Evolutionary conservation across 1,140 invertebrate species (phyloP).

Genomic region (Tribolium madens): DNA sequence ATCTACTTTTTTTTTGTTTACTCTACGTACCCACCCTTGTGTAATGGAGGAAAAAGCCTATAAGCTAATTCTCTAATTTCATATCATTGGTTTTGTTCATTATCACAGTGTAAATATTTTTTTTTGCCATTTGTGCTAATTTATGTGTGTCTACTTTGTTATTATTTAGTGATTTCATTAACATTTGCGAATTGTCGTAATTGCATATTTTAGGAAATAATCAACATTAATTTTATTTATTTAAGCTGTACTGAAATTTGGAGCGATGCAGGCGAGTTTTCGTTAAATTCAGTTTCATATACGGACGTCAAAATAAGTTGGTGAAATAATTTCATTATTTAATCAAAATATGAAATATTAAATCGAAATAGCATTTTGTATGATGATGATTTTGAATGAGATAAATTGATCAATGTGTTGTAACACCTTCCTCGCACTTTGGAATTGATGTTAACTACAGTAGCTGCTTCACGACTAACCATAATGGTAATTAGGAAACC

Average conservation of each 20-base stretch:
- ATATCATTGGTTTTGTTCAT: not conserved
- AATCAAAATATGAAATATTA: too few species aligned
- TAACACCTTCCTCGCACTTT: not conserved
- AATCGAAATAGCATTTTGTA: too few species aligned
- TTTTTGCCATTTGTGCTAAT: not conserved
- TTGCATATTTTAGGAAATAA: not conserved
- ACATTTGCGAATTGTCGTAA: not conserved
- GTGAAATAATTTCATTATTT: too few species aligned
- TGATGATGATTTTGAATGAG: not conserved
- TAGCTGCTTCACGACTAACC: constrained; percentile 42
- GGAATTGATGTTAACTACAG: constrained; percentile 3
- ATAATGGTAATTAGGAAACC: constrained; percentile 53
- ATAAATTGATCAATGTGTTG: not conserved
- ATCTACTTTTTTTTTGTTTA: constrained; percentile 24
- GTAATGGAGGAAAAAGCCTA: not conserved
- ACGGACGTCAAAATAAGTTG: too few species aligned
- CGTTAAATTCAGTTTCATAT: not conserved
- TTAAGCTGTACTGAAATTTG: not conserved
- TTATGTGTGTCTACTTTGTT: not conserved
- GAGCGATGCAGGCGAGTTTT: too few species aligned
- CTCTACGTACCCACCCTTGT: constrained; percentile 7
- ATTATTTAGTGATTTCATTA: not conserved
- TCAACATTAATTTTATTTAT: not conserved
- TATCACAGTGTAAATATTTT: not conserved
- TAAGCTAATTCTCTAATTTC: not conserved